These are phyloP conservation scores for Watsonalla cultraria DNA, from an alignment of 2,888 invertebrate species.

Conservation along the genomic window DNA sequence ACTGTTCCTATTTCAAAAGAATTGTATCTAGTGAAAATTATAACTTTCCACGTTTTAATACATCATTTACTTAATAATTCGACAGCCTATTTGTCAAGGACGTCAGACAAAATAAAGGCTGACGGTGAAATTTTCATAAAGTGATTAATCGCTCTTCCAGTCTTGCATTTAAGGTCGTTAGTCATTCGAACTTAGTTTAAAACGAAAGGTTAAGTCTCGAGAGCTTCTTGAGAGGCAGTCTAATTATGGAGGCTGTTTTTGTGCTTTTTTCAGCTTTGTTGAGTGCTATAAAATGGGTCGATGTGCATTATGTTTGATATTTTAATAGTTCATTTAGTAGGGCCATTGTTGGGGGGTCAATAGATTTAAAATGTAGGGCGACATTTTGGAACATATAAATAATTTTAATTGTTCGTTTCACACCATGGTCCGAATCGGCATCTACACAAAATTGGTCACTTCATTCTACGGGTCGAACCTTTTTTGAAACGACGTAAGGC, in stretches of 20 bases:
- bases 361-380: too few species aligned
- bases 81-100: conserved; percentile 2
- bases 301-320: not conserved
- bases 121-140: not conserved
- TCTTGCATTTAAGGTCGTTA: conserved; percentile 6
- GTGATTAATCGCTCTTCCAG: conserved; percentile 5
- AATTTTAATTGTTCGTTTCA: too few species aligned
- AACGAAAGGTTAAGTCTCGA: conserved; percentile 6
- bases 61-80: not conserved
- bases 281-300: conserved; percentile 8
- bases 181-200: conserved; percentile 5
- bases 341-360: too few species aligned
- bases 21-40: too few species aligned
- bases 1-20: too few species aligned
- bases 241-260: conserved; percentile 11
- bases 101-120: not conserved
- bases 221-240: conserved; percentile 14
- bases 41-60: too few species aligned
- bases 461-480: too few species aligned
- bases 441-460: too few species aligned
- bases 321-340: too few species aligned
- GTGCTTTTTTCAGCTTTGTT: conserved; percentile 7
- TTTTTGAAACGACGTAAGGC: too few species aligned
- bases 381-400: too few species aligned
- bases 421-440: too few species aligned